Conservation (phyloP, 1,140 invertebrate species). For the Scaptomyza pallida region DNA sequence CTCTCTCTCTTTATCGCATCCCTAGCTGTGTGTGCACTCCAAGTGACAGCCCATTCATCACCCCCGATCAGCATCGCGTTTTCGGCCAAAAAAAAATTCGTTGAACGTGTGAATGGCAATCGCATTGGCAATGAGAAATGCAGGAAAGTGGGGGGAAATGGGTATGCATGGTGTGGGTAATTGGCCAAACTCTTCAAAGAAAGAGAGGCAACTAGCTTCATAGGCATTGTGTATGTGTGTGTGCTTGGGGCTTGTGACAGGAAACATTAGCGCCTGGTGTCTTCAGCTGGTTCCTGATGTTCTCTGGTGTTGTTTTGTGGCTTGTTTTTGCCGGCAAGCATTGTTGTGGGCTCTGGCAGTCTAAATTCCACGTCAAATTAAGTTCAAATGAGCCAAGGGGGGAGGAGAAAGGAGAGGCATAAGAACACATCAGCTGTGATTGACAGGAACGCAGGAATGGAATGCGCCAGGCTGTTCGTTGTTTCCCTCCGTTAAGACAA, state of each 20-base stretch:
- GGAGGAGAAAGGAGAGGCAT: background rate
- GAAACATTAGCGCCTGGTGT: constrained; percentile 61
- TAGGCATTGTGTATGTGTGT: constrained; percentile 7
- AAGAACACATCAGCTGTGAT: constrained; percentile 54
- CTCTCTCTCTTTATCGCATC: constrained; percentile 9
- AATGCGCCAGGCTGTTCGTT: constrained; percentile 22
- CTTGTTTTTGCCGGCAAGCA: background rate
- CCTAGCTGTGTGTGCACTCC: constrained; percentile 3
- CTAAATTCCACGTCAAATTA: constrained; percentile 61
- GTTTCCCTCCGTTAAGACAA: constrained; percentile 61
- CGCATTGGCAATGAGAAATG: constrained; percentile 2
- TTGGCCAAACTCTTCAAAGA: constrained; percentile 42
- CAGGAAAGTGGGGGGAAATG: background rate
- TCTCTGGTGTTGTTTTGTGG: constrained; percentile 2
- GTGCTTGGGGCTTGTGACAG: constrained; percentile 59
- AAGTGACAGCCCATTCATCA: constrained; percentile 75
- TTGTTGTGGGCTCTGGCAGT: no score
- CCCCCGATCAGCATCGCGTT: constrained; percentile 29
- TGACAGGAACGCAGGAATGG: constrained; percentile 59
- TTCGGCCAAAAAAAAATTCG: constrained; percentile 37
- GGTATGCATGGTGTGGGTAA: constrained; percentile 41
- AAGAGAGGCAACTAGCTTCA: background rate
- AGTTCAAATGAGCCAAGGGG: constrained; percentile 49
- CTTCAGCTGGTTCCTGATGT: constrained; percentile 21
- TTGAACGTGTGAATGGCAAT: constrained; percentile 54